Base-by-base conservation (phyloP, 92 coral and sea anemone species). In the Zoanthus sansibaricus region DNA sequence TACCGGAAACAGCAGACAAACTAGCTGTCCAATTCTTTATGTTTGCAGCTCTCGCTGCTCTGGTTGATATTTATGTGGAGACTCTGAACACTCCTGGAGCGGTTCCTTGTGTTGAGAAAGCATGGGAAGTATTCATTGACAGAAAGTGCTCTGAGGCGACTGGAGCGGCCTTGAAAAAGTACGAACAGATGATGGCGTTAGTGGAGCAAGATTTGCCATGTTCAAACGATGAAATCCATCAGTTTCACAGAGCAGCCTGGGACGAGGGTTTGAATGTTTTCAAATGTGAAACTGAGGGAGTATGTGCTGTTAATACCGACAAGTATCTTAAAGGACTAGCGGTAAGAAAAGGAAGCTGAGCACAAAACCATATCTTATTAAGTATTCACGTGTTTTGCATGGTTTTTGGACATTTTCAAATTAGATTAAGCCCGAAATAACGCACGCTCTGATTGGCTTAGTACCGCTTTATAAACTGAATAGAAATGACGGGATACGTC, bases 81-180 rank as follows among this genome's bases (percentile, higher is more conserved):
- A 93, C 98, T 4, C 86, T 96, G 72, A 96, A 96, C 92, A 90
- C 92, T n/a, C 98, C 98, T 49, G 95, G 94, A 7, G 90, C 92
- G 12, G 94, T 96, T 13, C 98, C 98, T 8, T 93, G 91, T 74
- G 83, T 96, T 4, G 88, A 92, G 86, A 94, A 86, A n/a, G 83
- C 96, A 55, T 94, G 98, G 98, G 93, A 89, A 14, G 89, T 89
- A 14, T 96, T 91, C 31, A 89, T 94, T 7, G 48, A 72, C 3
- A 77, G 58, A 72, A 93, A 91, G 69, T 93, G 96, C 74, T 78
- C 86, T 9, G 75, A 91, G 45, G 94, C 87, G 20, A 72, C 79
- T 59, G 64, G 54, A 20, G 83, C 71, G 15, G 88, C 90, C 14
- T 14, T 78, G 45, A 42, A 46, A 15, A 49, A 5, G n/a, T 93